phyloP scores from a whole-genome alignment of 2,113 vertebrate genomes.

The Ceyx cyanopectus region DNA sequence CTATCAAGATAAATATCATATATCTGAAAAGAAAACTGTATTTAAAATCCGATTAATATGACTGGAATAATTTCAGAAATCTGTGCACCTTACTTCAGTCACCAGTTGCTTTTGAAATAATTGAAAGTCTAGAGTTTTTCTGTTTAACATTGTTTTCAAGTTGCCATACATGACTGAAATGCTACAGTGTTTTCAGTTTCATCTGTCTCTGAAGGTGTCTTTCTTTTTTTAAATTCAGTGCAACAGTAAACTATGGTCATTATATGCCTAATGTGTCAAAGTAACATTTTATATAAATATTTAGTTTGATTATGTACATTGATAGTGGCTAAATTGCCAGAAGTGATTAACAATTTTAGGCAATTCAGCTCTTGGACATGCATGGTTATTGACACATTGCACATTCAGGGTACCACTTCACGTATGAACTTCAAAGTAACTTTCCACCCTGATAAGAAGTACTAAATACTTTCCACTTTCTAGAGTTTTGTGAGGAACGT shows the following conservation, averaged over 20 bases:
- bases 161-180: neutral
- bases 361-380: neutral
- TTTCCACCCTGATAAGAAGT: neutral
- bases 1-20: constrained; percentile 49
- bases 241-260: neutral
- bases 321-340: neutral
- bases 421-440: neutral
- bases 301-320: neutral
- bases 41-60: constrained; percentile 53
- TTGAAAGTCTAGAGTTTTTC: neutral
- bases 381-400: neutral
- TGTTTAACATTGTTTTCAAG: neutral
- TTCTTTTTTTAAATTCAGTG: neutral
- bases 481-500: neutral
- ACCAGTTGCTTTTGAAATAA: neutral
- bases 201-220: neutral
- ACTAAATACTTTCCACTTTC: neutral
- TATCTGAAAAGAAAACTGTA: constrained; percentile 44
- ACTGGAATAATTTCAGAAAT: constrained; percentile 21
- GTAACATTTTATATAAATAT: neutral
- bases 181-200: neutral
- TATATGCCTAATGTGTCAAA: neutral
- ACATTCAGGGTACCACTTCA: neutral
- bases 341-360: neutral
- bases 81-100: neutral